Evolutionary conservation across 2,113 vertebrate genomes (phyloP).

Genomic region (Passer montanus): DNA sequence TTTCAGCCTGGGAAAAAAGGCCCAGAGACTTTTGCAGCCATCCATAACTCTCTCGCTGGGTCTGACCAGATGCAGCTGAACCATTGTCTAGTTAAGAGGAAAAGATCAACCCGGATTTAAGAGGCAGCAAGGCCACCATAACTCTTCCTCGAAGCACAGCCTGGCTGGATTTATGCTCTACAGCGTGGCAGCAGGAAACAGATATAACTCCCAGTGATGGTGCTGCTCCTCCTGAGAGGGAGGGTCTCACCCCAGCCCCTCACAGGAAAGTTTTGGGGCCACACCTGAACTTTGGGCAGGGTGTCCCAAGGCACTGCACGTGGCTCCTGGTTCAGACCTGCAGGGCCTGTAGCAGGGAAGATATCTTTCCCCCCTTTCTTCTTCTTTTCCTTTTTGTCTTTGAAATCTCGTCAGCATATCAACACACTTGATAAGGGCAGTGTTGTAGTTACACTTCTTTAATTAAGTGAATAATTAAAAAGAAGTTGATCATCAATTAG

Average conservation of each 20-base stretch:
- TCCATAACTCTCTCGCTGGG: neutral
- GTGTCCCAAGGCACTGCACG: accelerated
- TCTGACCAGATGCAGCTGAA: conserved; percentile 25
- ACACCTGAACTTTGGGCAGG: accelerated
- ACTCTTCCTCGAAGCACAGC: conserved; percentile 33
- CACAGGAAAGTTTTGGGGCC: neutral
- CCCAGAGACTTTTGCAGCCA: neutral
- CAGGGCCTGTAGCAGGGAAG: accelerated
- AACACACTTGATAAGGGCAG: conserved; percentile 69
- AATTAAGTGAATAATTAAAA: conserved; percentile 85
- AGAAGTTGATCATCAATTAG: conserved; percentile 84
- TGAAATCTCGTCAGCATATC: conserved; percentile 69
- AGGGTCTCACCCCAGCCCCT: neutral
- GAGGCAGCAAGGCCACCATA: conserved; percentile 39
- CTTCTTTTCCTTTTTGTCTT: conserved; percentile 42
- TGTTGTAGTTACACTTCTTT: conserved; percentile 78
- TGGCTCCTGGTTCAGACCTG: neutral
- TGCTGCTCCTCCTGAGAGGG: neutral
- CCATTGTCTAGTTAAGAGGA: conserved; percentile 12
- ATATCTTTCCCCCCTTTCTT: neutral
- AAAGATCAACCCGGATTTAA: conserved; percentile 36
- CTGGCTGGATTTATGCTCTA: neutral
- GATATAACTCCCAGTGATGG: accelerated
- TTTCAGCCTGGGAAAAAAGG: neutral
- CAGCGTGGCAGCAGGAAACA: neutral